These are phyloP conservation scores for Agriopis aurantiaria DNA, from an alignment of 2,888 invertebrate genomes.

Conservation along the genomic window DNA sequence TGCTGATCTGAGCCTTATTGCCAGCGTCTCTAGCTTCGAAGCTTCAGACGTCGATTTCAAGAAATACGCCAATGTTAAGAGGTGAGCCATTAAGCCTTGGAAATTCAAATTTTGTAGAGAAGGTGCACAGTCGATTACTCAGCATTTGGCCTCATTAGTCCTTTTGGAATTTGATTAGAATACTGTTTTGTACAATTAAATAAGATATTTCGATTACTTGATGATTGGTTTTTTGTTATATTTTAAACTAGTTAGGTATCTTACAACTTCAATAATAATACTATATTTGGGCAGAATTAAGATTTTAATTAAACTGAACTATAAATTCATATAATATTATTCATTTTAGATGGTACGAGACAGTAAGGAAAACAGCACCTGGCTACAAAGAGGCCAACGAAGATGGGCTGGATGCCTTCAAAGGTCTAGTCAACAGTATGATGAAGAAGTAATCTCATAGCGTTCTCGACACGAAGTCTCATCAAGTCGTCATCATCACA, in stretches of 20 bases:
- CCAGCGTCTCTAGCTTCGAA: constrained; percentile 90
- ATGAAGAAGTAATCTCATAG: constrained; percentile 69
- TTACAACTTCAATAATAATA: too few species aligned
- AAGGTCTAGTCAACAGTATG: constrained; percentile 76
- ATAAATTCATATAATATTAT: background rate
- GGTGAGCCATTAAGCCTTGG: constrained; percentile 53
- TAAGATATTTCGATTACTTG: too few species aligned
- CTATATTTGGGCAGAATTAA: background rate
- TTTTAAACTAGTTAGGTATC: background rate
- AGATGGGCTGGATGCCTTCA: constrained; percentile 85
- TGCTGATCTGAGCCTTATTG: constrained; percentile 91
- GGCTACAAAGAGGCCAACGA: constrained; percentile 86
- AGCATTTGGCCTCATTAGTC: background rate
- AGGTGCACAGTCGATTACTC: background rate
- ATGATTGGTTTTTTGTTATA: too few species aligned
- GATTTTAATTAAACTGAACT: background rate
- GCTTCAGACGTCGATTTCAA: constrained; percentile 89
- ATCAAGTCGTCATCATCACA: constrained; percentile 46
- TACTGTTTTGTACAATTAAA: too few species aligned
- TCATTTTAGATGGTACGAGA: constrained; percentile 75
- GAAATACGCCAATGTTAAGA: constrained; percentile 89
- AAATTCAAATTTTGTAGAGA: background rate
- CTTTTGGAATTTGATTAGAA: background rate
- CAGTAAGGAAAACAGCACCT: constrained; percentile 73
- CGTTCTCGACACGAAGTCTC: constrained; percentile 30